Evolutionary conservation across 2,113 vertebrate genomes (phyloP).

Genomic region (Corydoras maculifer): DNA sequence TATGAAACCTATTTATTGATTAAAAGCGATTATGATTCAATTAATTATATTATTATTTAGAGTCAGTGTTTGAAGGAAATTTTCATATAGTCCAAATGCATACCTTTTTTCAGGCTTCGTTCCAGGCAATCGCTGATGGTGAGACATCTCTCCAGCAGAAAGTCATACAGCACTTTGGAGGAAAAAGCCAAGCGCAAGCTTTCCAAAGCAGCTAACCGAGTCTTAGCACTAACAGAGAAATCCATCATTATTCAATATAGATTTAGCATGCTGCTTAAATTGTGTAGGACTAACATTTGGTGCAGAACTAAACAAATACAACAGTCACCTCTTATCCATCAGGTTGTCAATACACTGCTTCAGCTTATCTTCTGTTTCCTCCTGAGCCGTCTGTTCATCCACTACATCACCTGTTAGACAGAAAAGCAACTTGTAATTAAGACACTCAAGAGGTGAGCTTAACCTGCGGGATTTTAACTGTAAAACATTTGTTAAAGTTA

Average conservation of each 20-base stretch:
- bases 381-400: constrained; percentile 78
- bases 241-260: no score
- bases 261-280: neutral
- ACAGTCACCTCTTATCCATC: constrained; percentile 81
- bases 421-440: no score
- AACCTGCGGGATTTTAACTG: no score
- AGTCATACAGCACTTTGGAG: constrained; percentile 74
- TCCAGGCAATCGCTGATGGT: constrained; percentile 82
- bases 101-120: constrained; percentile 89
- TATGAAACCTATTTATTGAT: no score
- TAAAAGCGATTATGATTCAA: no score
- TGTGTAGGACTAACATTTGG: neutral
- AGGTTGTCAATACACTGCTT: constrained; percentile 85
- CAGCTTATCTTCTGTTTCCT: constrained; percentile 82
- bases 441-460: no score
- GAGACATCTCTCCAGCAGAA: constrained; percentile 77
- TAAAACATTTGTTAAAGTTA: no score
- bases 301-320: neutral
- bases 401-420: constrained; percentile 63
- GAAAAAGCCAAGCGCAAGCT: constrained; percentile 77
- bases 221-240: constrained; percentile 67
- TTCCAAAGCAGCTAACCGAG: constrained; percentile 74
- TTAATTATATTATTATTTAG: no score
- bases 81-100: neutral
- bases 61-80: no score